Conservation (phyloP, 2,113 vertebrate genomes). For the Urocolius indicus region DNA sequence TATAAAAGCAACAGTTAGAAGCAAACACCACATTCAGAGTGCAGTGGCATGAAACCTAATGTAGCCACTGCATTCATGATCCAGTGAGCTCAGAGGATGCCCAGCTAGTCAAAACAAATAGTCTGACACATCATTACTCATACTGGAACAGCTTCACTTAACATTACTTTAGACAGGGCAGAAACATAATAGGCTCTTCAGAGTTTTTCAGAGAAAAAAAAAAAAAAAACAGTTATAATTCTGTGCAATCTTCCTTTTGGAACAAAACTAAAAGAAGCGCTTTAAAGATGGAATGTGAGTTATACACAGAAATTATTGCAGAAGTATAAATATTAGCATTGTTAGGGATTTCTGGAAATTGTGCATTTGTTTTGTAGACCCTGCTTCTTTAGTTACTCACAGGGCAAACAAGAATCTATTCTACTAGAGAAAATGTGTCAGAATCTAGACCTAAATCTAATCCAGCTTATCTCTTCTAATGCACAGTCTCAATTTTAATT, state of each 20-base stretch:
- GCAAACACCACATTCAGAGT: not conserved
- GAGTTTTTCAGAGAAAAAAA: not conserved
- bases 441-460: not conserved
- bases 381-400: not conserved
- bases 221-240: not conserved
- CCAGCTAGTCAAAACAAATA: slow-evolving; percentile 59
- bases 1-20: not conserved
- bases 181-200: slow-evolving; percentile 31
- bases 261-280: not conserved
- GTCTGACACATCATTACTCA: slow-evolving; percentile 60
- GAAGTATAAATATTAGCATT: not conserved
- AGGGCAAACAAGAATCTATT: not conserved
- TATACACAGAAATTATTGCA: not conserved
- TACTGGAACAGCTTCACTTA: slow-evolving; percentile 30
- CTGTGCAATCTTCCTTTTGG: not conserved
- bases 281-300: not conserved
- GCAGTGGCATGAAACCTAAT: not conserved
- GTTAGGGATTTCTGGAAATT: not conserved
- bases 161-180: slow-evolving; percentile 11
- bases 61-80: not conserved
- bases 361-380: not conserved
- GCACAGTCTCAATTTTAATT: not conserved
- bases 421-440: not conserved
- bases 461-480: not conserved
- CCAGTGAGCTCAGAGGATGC: slow-evolving; percentile 46